phyloP scores from a whole-genome alignment of 2,113 vertebrate species.

The Thermophis baileyi region DNA sequence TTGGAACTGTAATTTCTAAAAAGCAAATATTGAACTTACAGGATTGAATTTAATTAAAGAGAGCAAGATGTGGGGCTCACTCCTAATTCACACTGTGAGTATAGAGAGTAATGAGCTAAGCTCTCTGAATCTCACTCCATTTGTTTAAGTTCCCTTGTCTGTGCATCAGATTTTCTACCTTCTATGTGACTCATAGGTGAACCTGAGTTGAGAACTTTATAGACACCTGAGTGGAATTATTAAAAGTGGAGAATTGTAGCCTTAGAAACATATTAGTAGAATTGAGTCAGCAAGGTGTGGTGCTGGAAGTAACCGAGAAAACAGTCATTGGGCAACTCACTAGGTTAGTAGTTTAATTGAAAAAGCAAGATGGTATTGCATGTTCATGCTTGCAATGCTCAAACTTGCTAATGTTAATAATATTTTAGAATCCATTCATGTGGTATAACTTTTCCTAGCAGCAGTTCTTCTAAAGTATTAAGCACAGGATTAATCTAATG shows the following conservation, averaged over 20 bases:
- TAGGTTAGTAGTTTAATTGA: not conserved
- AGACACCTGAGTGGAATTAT: not conserved
- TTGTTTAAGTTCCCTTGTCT: not conserved
- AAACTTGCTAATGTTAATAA: not conserved
- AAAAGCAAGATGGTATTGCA: not conserved
- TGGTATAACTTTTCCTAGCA: not conserved
- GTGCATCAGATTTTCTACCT: not conserved
- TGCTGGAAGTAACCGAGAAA: not conserved
- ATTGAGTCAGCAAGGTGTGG: slow-evolving; percentile 14
- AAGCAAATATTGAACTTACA: not conserved
- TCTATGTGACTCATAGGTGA: not conserved
- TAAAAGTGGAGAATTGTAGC: not conserved
- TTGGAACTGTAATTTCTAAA: not conserved
- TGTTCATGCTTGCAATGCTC: not conserved
- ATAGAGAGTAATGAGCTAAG: not conserved
- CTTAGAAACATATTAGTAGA: not conserved
- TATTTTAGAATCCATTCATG: not conserved
- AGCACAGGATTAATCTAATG: not conserved
- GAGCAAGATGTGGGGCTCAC: not conserved
- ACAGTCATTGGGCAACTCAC: not conserved
- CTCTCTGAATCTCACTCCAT: not conserved
- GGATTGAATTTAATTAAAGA: not conserved
- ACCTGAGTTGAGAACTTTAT: not conserved
- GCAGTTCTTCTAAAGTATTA: not conserved
- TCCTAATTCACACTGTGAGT: not conserved